Evolutionary conservation across 2,888 invertebrate genomes (phyloP).

Genomic region (Rotaria macrura): DNA sequence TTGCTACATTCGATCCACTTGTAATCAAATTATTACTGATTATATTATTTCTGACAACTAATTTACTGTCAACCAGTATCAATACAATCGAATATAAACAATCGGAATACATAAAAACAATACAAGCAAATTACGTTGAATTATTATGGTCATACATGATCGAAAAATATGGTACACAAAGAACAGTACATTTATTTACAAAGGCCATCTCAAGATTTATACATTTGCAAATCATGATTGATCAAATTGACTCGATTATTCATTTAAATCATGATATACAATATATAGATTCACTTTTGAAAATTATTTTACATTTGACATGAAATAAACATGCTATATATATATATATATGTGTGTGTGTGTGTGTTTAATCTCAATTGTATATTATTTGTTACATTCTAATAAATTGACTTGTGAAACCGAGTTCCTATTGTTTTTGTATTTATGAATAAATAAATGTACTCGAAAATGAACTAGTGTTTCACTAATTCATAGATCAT

Average conservation of each 20-base stretch:
- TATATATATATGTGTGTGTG: no score
- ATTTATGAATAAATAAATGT: no score
- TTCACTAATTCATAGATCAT: no score
- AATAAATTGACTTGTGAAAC: neutral
- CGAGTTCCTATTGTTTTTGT: no score
- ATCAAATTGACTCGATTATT: neutral
- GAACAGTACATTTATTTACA: neutral
- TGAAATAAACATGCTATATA: neutral
- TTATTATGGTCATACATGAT: neutral
- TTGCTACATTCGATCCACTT: neutral
- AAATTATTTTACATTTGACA: neutral
- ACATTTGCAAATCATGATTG: neutral
- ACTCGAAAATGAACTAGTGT: no score
- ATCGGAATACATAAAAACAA: neutral
- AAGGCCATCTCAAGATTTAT: neutral
- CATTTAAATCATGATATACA: neutral
- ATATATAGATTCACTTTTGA: neutral
- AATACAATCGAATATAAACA: neutral
- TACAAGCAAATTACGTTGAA: neutral
- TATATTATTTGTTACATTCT: neutral
- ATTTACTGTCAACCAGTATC: neutral
- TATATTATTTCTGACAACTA: neutral
- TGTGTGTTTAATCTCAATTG: neutral
- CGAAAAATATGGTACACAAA: neutral
- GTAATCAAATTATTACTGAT: neutral